Evolutionary conservation across 2,888 invertebrate species (phyloP), one percentile per base, ranked within the genome.

Genomic region (Eupithecia inturbata): DNA sequence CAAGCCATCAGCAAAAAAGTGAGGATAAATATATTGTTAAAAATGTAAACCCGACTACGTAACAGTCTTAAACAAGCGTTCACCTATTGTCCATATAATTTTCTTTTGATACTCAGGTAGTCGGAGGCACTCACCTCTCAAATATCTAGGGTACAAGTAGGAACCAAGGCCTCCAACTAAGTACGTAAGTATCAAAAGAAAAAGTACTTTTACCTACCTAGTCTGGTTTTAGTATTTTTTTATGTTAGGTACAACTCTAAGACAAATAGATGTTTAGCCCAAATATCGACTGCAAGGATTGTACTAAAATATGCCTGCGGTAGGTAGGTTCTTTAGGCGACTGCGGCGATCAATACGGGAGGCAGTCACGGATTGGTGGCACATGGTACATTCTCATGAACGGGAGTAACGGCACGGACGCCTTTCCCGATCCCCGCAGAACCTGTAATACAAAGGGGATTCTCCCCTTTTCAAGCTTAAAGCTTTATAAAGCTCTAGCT

Each of bases 291-390:
- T 22, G 22, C 22, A 53, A 53, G 10, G 53, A 53, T 53, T 53
- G 26, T 57, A 57, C 26, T 26, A 57, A 36, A 53, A 57, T 12
- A 0, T 49, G 4, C 19, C n/a, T 9, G 10, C 53, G 10, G 2
- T 22, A 9, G 57, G 3, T 57, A 14, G 12, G 26, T 57, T 57
- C 49, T 33, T 79, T 70, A 76, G 78, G 82, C 53, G 82, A 82
- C 80, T 70, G 74, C 77, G 83, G 57, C 57, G 89, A 90, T 90
- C 90, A 85, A 90, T 90, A 90, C 78, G 53, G 72, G 71, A 68
- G 79, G 77, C 90, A 90, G 80, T 67, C 78, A 70, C 75, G 82
- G 86, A 89, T 89, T 88, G 90, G 89, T 71, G 79, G 77, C 90
- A 90, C 82, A 79, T 89, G 90, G 73, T 76, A 26, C 77, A 86